A percentile compares a stretch with the other conserved stretches of the same genome.
These are phyloP conservation scores for Metaphire vulgaris DNA, from an alignment of 1,140 invertebrate species.

Conservation along the genomic window DNA sequence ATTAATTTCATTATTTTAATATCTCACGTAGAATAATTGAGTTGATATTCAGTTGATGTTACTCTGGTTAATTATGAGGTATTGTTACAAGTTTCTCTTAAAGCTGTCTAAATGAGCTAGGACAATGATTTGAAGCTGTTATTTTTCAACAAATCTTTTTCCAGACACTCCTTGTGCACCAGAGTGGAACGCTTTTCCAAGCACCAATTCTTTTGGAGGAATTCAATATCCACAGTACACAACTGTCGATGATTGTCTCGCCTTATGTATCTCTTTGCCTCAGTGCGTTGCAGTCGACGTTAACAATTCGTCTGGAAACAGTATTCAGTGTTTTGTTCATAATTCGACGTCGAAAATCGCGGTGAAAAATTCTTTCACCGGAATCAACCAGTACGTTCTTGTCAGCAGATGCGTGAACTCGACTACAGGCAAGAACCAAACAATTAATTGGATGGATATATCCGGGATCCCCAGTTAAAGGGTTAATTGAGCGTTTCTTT, in stretches of 20 bases:
- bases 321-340: neutral
- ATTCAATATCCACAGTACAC: neutral
- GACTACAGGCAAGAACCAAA: too few relatives aligned
- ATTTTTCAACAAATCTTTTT: too few relatives aligned
- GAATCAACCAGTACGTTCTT: neutral
- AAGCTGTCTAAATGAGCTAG: too few relatives aligned
- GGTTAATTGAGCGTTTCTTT: too few relatives aligned
- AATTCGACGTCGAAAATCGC: neutral
- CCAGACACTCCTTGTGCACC: neutral
- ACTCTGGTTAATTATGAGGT: too few relatives aligned
- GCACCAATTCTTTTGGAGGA: neutral
- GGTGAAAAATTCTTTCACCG: neutral
- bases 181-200: neutral
- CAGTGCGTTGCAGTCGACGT: neutral
- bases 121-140: too few relatives aligned
- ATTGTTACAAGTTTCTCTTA: too few relatives aligned
- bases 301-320: neutral
- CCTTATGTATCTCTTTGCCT: neutral
- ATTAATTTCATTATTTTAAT: too few relatives aligned
- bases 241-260: neutral
- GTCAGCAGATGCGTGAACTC: neutral
- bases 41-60: too few relatives aligned
- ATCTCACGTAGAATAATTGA: too few relatives aligned
- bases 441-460: too few relatives aligned
- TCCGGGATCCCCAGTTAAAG: too few relatives aligned